These are phyloP conservation scores for Ernsta delagoae DNA, from an alignment of 2,888 invertebrate species.

Conservation along the genomic window DNA sequence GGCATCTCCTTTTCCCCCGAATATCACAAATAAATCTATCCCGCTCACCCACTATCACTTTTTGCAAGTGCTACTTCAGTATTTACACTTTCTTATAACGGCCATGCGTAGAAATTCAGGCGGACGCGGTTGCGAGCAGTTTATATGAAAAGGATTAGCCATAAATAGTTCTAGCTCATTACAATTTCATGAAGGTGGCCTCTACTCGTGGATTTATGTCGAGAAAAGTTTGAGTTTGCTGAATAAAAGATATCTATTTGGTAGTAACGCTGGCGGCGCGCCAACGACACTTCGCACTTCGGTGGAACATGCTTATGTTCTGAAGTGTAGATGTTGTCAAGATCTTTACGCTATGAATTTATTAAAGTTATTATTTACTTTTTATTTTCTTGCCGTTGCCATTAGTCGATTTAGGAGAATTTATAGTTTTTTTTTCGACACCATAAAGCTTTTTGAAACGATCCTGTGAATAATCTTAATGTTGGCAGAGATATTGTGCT, in stretches of 20 bases:
- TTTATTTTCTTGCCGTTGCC: background rate
- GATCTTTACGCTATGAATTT: conserved; percentile 40
- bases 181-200: conserved; percentile 80
- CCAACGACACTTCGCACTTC: conserved; percentile 69
- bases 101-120: conserved; percentile 64
- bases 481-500: too few species aligned
- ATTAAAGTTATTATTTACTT: conserved; percentile 20
- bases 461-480: too few species aligned
- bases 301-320: conserved; percentile 37
- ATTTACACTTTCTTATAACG: conserved; percentile 62
- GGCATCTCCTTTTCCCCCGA: conserved; percentile 53
- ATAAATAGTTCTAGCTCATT: conserved; percentile 82
- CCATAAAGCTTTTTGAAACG: background rate
- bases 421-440: background rate
- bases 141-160: conserved; percentile 82
- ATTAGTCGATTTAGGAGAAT: background rate
- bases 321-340: conserved; percentile 39
- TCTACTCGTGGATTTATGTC: conserved; percentile 77
- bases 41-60: conserved; percentile 55
- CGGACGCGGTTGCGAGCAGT: conserved; percentile 68
- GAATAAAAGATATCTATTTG: conserved; percentile 83
- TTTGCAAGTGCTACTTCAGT: conserved; percentile 56
- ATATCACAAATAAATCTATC: conserved; percentile 49
- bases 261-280: conserved; percentile 67
- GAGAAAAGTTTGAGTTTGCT: conserved; percentile 81